Conservation (phyloP, 2,888 invertebrate species). For the Beris chalybata region DNA sequence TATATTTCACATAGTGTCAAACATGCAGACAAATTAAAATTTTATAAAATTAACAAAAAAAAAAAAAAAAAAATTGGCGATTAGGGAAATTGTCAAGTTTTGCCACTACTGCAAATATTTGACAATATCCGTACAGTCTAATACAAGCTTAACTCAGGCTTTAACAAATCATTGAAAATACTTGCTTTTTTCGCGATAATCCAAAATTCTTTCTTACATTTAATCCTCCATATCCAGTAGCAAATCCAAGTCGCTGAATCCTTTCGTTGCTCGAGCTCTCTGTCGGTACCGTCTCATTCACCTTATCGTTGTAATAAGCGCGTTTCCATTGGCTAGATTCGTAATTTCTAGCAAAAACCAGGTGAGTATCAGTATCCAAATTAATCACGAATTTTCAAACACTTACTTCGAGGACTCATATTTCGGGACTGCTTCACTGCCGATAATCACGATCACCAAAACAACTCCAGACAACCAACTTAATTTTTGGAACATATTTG, state of each 20-base stretch:
- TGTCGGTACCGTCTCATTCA: conserved; percentile 39
- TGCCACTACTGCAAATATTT: no score
- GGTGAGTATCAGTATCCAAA: background rate
- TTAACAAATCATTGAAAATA: no score
- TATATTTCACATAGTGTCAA: no score
- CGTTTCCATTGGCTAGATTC: conserved; percentile 49
- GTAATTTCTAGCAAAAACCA: background rate
- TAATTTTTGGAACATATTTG: conserved; percentile 1
- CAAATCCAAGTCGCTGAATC: conserved; percentile 52
- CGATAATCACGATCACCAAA: background rate
- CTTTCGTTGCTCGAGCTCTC: conserved; percentile 51
- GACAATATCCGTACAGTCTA: no score
- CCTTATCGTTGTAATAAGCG: conserved; percentile 48
- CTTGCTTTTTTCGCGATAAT: no score
- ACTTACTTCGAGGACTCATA: conserved; percentile 30
- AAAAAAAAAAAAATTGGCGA: no score
- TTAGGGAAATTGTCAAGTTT: no score
- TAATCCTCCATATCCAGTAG: conserved; percentile 52
- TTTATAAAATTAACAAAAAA: no score
- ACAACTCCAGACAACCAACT: background rate
- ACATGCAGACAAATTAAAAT: no score
- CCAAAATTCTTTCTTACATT: conserved; percentile 25
- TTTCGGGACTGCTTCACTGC: conserved; percentile 20
- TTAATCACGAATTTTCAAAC: background rate
- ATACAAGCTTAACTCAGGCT: no score